phyloP scores from a whole-genome alignment of 1,140 invertebrate genomes.

The Leptinotarsa lineolata region DNA sequence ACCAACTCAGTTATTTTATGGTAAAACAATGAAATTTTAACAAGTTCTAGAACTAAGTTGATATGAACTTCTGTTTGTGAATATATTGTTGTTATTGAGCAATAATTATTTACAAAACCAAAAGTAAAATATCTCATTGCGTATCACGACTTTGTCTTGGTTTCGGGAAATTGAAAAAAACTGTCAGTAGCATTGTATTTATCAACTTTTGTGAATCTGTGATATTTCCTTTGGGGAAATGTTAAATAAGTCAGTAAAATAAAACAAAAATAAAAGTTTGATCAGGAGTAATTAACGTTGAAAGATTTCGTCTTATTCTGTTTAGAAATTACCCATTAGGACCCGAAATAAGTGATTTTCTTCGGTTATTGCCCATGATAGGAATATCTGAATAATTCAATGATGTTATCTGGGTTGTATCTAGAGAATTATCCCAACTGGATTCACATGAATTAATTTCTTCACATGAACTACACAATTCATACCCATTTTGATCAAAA shows the following conservation, averaged over 20 bases:
- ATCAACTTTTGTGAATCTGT: conserved; percentile 14
- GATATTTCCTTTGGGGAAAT: conserved; percentile 14
- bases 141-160: background rate
- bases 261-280: background rate
- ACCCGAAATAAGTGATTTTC: conserved; percentile 41
- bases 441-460: conserved; percentile 22
- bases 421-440: conserved; percentile 32
- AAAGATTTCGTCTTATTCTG: conserved; percentile 16
- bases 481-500: conserved; percentile 14
- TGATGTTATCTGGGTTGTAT: conserved; percentile 41
- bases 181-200: conserved; percentile 29
- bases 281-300: background rate
- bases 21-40: conserved; percentile 5
- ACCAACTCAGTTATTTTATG: background rate
- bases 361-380: conserved; percentile 31
- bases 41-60: background rate
- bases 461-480: conserved; percentile 9
- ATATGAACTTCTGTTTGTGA: conserved; percentile 1
- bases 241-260: conserved; percentile 23
- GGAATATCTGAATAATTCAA: conserved; percentile 40
- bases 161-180: conserved; percentile 11
- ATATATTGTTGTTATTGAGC: conserved; percentile 26
- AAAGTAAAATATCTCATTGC: background rate
- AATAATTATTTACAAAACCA: conserved; percentile 26
- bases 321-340: conserved; percentile 46